Base-by-base conservation (phyloP, 2,888 invertebrate species). In the Rhodophaea formosa region DNA sequence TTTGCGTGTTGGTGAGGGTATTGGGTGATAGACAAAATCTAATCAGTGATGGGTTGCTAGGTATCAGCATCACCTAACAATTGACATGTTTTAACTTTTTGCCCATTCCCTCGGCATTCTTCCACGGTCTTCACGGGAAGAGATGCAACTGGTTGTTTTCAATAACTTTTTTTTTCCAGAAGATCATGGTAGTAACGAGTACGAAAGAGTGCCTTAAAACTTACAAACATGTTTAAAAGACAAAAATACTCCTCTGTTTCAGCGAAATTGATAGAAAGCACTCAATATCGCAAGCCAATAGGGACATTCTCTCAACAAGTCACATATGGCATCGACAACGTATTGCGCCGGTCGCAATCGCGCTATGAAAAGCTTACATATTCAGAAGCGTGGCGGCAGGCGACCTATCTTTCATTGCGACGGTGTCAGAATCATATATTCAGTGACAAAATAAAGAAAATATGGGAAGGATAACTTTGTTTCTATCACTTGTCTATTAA, bases 321-420 rank as follows among this genome's bases (percentile, higher is more conserved):
- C 15, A 23, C 58, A 53, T 56, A 44, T 57, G 57, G 53, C 23
- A 53, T 57, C 49, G 23, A 57, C 55, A 55, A 54, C 53, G 57
- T 57, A 54, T 61, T 57, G 23, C 54, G 30, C 17, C 47, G 51
- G 29, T 57, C 56, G 57, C 57, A 44, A 60, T 59, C 53, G 59
- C 56, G 57, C 63, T 62, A 62, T 62, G 61, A 65, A 63, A 63
- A 60, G 63, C 54, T 58, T 59, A 60, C 61, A 61, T 66, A 63
- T 64, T 63, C 63, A 54, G 43, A 43, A 45, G 44, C 15, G 45
- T 10, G 45, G 32, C 54, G 45, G 15, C 45, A 7, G 16, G 44
- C 30, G 17, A 29, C 42, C 53, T 43, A 54, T 54, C 54, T 45
- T 53, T 54, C 54, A 44, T 43, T 10, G 60, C 43, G 32, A 49